Base-by-base conservation (phyloP, 2,888 invertebrate species). In the Athetis lepigone region DNA sequence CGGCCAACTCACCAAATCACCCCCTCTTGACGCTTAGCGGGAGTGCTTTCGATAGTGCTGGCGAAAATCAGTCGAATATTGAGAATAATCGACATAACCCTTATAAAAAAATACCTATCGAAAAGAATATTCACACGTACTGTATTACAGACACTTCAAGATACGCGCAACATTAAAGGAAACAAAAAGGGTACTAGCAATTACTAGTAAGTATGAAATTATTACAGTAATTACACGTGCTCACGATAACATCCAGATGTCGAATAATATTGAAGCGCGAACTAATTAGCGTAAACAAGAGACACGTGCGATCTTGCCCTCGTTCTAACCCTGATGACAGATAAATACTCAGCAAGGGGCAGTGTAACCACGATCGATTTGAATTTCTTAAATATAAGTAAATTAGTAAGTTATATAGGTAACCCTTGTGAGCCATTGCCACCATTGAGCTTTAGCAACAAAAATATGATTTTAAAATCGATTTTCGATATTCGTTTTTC, bases 1-100 rank as follows among this genome's bases (percentile, higher is more conserved):
- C 37, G 33, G 92, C 94, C 94, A 94, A 88, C 81, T 76, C 82
- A 85, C 87, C 88, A 87, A 87, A 90, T 90, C 92, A 89, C 88
- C 90, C 90, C 88, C 89, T 85, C 84, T 84, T 79, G 82, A 86
- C 62, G 74, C 75, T 73, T 81, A 82, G 61, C 85, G 76, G 84
- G 81, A 81, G 79, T 55, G 54, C 54, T 62, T 78, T 74, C 74
- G 69, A 72, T 64, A 75, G 70, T 75, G 73, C 71, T 73, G 70
- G 72, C 80, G 76, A 74, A 71, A 63, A 68, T 60, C 43, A 63
- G 29, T 62, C 67, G 69, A 67, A 21, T 43, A 0, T 36, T 19
- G 70, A 56, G 55, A 19, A n/a, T 6, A 7, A 9, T 50, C 42
- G 42, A 33, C 0, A 49, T 13, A 3, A n/a, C 4, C n/a, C n/a